Conservation (phyloP, 2,888 invertebrate genomes). For the Laspeyria flexula region DNA sequence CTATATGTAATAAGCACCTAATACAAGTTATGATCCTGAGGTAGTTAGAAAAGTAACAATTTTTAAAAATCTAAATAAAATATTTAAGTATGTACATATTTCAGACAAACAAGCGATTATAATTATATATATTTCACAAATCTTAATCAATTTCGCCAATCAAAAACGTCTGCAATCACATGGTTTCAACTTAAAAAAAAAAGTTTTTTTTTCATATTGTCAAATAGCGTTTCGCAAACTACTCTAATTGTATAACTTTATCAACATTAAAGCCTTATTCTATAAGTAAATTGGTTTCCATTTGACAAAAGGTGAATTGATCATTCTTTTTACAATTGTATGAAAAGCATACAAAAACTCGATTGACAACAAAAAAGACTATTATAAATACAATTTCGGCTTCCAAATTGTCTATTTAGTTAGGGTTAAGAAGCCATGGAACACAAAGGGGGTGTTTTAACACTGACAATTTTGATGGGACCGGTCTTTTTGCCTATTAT, state of each 20-base stretch:
- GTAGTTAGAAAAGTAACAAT: too few species aligned
- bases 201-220: too few species aligned
- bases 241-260: slow-evolving; percentile 19
- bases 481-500: slow-evolving; percentile 61
- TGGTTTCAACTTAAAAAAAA: too few species aligned
- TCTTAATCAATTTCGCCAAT: too few species aligned
- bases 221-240: too few species aligned
- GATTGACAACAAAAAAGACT: slow-evolving; percentile 65
- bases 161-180: too few species aligned
- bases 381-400: slow-evolving; percentile 77
- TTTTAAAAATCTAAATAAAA: too few species aligned
- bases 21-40: too few species aligned
- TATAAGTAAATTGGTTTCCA: slow-evolving; percentile 43
- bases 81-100: too few species aligned
- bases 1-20: too few species aligned
- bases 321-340: slow-evolving; percentile 50
- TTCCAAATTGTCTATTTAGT: slow-evolving; percentile 76
- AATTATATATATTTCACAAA: too few species aligned
- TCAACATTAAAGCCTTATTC: slow-evolving; percentile 23
- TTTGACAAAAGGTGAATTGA: slow-evolving; percentile 45
- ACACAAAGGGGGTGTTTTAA: slow-evolving; percentile 81
- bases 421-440: slow-evolving; percentile 81
- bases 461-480: slow-evolving; percentile 75
- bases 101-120: too few species aligned
- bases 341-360: slow-evolving; percentile 54